These are phyloP conservation scores for Eurytoma adleriae DNA, from an alignment of 2,888 invertebrate species.

Conservation along the genomic window DNA sequence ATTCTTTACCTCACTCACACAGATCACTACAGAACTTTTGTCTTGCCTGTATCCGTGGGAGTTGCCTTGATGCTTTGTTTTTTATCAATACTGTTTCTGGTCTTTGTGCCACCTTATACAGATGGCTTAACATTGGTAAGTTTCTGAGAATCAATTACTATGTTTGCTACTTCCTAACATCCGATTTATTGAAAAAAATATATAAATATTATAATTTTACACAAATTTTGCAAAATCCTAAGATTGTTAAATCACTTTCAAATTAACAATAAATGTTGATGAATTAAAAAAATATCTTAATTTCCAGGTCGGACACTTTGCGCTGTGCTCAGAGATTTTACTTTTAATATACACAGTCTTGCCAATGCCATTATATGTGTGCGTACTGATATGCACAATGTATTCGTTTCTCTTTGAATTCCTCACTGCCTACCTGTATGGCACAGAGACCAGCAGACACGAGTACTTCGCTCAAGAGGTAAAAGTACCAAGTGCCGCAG, in stretches of 20 bases:
- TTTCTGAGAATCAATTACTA: neutral
- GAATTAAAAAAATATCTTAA: neutral
- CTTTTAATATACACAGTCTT: slow-evolving; percentile 95
- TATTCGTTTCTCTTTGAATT: slow-evolving; percentile 92
- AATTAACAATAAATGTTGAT: neutral
- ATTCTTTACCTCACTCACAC: slow-evolving; percentile 86
- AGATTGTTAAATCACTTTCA: neutral
- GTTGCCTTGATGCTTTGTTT: slow-evolving; percentile 84
- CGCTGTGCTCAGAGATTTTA: slow-evolving; percentile 90
- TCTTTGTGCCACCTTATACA: slow-evolving; percentile 77
- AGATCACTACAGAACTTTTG: slow-evolving; percentile 83
- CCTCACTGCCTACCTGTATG: slow-evolving; percentile 62
- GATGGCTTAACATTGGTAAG: slow-evolving; percentile 81
- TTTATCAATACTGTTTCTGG: slow-evolving; percentile 82
- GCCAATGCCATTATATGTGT: slow-evolving; percentile 92
- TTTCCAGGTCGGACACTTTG: slow-evolving; percentile 83
- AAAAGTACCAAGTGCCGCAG: slow-evolving; percentile 9
- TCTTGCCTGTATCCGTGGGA: slow-evolving; percentile 84
- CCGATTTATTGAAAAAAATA: too few species aligned
- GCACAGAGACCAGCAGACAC: slow-evolving; percentile 51
- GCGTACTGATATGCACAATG: slow-evolving; percentile 85
- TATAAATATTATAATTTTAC: too few species aligned
- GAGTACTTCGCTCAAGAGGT: slow-evolving; percentile 13
- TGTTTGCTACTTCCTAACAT: neutral
- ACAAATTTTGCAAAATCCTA: neutral